phyloP scores from a whole-genome alignment of 2,797 vertebrate genomes.

The Lacerta viridis region DNA sequence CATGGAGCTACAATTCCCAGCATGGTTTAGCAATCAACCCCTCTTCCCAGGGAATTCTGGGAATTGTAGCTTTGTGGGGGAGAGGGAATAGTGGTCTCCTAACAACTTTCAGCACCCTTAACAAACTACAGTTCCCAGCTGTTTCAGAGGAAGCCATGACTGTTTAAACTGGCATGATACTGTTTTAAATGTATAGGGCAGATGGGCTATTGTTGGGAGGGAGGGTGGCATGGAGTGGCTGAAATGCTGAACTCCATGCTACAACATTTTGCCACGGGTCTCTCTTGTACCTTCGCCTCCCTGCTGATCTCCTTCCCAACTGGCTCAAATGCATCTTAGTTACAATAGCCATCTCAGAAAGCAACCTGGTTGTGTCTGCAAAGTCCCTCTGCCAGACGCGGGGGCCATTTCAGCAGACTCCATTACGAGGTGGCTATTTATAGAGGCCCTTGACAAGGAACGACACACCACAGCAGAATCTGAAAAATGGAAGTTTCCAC shows the following conservation, averaged over 20 bases:
- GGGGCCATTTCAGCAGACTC: conserved; percentile 37
- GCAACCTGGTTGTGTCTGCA: neutral
- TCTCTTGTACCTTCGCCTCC: neutral
- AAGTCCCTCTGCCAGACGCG: conserved; percentile 6
- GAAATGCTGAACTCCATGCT: neutral
- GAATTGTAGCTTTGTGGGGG: too few relatives aligned
- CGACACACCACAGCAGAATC: neutral
- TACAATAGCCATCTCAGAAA: neutral
- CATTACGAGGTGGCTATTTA: conserved; percentile 31
- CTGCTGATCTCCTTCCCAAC: fast-evolving
- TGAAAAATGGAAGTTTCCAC: neutral
- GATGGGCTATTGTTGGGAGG: too few relatives aligned
- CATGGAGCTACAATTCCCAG: too few relatives aligned
- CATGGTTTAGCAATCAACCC: too few relatives aligned
- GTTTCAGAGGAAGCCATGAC: too few relatives aligned
- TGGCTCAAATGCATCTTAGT: neutral
- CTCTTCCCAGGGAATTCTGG: too few relatives aligned
- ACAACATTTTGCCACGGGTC: neutral
- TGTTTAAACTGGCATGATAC: too few relatives aligned
- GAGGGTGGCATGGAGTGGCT: too few relatives aligned
- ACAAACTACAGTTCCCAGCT: too few relatives aligned
- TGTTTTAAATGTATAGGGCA: too few relatives aligned
- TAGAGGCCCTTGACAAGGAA: fast-evolving
- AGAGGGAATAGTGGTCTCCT: too few relatives aligned
- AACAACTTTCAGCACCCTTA: too few relatives aligned